phyloP scores from a whole-genome alignment of 2,888 invertebrate species.

The Ormyrus thymus region DNA sequence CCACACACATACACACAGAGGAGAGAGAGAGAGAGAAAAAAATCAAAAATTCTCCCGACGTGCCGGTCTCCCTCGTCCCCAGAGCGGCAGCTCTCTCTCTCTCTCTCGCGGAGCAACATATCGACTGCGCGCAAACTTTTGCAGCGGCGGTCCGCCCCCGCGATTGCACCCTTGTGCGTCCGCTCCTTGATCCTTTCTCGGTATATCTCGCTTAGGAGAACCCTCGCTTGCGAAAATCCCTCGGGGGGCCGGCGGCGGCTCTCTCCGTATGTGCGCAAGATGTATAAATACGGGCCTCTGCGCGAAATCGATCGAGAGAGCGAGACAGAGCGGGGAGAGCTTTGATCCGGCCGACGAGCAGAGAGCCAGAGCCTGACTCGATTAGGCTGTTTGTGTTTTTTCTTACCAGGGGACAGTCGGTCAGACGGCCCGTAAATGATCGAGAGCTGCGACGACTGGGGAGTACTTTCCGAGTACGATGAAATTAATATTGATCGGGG shows the following conservation, averaged over 20 bases:
- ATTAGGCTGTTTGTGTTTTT: slow-evolving; percentile 49
- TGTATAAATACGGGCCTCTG: no score
- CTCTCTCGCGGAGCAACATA: neutral
- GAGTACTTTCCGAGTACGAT: slow-evolving; percentile 1
- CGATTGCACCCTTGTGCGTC: neutral
- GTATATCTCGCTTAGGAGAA: slow-evolving; percentile 32
- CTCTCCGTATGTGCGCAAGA: no score
- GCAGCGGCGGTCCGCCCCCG: neutral
- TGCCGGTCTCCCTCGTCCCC: neutral
- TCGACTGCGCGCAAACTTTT: slow-evolving; percentile 1
- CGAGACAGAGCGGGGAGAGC: neutral
- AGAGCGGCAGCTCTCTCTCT: no score
- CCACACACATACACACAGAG: neutral
- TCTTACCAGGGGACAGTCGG: slow-evolving; percentile 11
- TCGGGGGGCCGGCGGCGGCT: no score
- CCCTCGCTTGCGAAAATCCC: slow-evolving; percentile 11
- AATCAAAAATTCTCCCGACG: slow-evolving; percentile 31
- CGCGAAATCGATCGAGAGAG: slow-evolving; percentile 30
- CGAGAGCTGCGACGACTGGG: slow-evolving; percentile 24
- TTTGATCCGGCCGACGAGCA: neutral
- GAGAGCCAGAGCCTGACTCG: slow-evolving; percentile 5
- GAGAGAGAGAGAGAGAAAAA: neutral
- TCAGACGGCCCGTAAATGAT: slow-evolving; percentile 21
- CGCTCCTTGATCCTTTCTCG: slow-evolving; percentile 45
- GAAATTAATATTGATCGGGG: slow-evolving; percentile 52